phyloP scores from a whole-genome alignment of 2,888 invertebrate species.

The Pyrrhopygopsis socrates region DNA sequence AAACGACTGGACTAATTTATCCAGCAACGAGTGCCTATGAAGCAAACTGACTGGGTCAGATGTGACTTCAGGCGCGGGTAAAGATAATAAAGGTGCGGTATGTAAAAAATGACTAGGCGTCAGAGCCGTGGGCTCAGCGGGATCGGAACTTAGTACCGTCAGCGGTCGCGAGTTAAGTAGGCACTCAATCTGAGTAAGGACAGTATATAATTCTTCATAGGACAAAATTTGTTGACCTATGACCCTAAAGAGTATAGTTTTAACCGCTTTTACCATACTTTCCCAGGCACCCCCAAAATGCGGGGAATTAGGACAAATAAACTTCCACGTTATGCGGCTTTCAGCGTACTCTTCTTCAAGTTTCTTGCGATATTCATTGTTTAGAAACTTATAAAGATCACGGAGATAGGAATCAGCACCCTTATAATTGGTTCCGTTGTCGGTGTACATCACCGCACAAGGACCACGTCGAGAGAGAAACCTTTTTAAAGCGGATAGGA shows the following conservation, averaged over 20 bases:
- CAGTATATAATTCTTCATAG: constrained; percentile 54
- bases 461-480: constrained; percentile 75
- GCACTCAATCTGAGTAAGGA: constrained; percentile 53
- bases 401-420: constrained; percentile 40
- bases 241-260: constrained; percentile 52
- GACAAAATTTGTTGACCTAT: constrained; percentile 56
- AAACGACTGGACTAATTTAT: constrained; percentile 33
- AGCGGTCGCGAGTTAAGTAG: constrained; percentile 63
- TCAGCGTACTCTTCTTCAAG: constrained; percentile 29
- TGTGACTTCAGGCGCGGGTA: constrained; percentile 32
- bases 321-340: constrained; percentile 47
- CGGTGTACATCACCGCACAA: constrained; percentile 42
- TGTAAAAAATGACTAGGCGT: constrained; percentile 61
- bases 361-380: constrained; percentile 15
- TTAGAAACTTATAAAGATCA: constrained; percentile 38
- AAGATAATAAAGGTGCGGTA: constrained; percentile 45
- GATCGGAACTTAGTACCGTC: constrained; percentile 46
- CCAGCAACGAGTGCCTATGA: constrained; percentile 49
- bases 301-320: constrained; percentile 40
- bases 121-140: constrained; percentile 59
- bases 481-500: constrained; percentile 67
- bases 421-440: constrained; percentile 64
- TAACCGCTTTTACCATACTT: constrained; percentile 49
- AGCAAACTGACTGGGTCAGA: constrained; percentile 25
- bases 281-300: constrained; percentile 57